Evolutionary conservation across 2,888 invertebrate genomes (phyloP).

Genomic region (Cacoxenus indagator): DNA sequence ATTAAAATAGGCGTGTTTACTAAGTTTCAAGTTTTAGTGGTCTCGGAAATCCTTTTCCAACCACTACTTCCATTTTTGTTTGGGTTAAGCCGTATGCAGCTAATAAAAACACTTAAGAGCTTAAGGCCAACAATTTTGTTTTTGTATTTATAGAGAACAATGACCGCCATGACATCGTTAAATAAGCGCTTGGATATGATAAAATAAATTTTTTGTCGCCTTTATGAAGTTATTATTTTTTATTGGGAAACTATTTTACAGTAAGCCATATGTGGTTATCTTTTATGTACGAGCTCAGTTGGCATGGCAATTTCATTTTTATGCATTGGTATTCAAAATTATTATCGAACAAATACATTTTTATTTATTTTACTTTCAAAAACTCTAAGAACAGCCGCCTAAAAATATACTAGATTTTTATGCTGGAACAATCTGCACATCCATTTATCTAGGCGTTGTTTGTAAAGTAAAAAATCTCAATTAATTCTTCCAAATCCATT

Average conservation of each 20-base stretch:
- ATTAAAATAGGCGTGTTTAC: neutral
- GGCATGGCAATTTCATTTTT: too few relatives aligned
- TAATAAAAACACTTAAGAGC: slow-evolving; percentile 28
- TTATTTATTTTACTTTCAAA: too few relatives aligned
- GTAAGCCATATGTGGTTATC: too few relatives aligned
- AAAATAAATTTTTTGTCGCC: slow-evolving; percentile 15
- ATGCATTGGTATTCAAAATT: too few relatives aligned
- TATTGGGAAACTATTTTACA: neutral
- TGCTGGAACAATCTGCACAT: too few relatives aligned
- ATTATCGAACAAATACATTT: too few relatives aligned
- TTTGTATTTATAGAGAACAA: slow-evolving; percentile 35
- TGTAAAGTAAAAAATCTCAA: too few relatives aligned
- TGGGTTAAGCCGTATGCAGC: slow-evolving; percentile 27
- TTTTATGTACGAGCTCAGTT: too few relatives aligned
- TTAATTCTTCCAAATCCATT: too few relatives aligned
- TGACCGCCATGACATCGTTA: slow-evolving; percentile 36
- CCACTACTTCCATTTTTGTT: neutral
- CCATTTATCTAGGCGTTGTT: too few relatives aligned
- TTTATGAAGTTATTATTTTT: slow-evolving; percentile 8
- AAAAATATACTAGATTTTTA: too few relatives aligned
- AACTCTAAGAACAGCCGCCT: too few relatives aligned
- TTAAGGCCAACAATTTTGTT: slow-evolving; percentile 38
- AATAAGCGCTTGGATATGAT: neutral
- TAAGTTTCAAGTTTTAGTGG: neutral
- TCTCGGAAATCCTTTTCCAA: neutral